Base-by-base conservation (phyloP, 2,888 invertebrate genomes). In the Geophilus truncorum region DNA sequence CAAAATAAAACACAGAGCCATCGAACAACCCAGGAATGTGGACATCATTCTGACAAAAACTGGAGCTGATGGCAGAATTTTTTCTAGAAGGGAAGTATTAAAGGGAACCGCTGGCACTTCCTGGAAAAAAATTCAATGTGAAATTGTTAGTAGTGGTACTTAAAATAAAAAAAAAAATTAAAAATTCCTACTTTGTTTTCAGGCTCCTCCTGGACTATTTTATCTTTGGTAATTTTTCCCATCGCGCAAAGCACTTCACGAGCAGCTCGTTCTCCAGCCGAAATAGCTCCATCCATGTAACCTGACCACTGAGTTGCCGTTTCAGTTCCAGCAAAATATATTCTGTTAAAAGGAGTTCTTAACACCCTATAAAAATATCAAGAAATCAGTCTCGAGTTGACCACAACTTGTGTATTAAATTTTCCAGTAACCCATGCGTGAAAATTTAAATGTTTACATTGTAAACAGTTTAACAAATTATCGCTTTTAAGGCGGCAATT, bases 261-360 rank as follows among this genome's bases (percentile, higher is more conserved):
- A n/a, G 85, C 85, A 18, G 85, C 85, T 77, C 85, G 81, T 77
- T 84, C 82, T 7, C 86, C 86, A 9, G 85, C 83, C 81, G 86
- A 85, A 1, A 86, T 84, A 9, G 87, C 87, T 3, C 87, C 87
- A 36, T 83, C 84, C 84, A 87, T 85, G 83, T 85, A 87, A 18
- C 87, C 87, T 70, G 84, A 84, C 86, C 86, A 87, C 51, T 83
- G 82, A 0, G 85, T 83, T 2, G 87, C 86, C n/a, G 86, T 85
- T 82, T 86, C 87, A 7, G 86, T 86, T 9, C 87, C 87, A 30
- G 85, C 86, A 80, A 86, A 86, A n/a, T n/a, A n/a, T n/a, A n/a
- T n/a, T n/a, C n/a, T n/a, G n/a, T n/a, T n/a, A n/a, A n/a, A n/a
- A n/a, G n/a, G n/a, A n/a, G n/a, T n/a, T n/a, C n/a, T n/a, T n/a